Conservation (phyloP, 2,797 vertebrate species). For the Acanthurus leucopareius region DNA sequence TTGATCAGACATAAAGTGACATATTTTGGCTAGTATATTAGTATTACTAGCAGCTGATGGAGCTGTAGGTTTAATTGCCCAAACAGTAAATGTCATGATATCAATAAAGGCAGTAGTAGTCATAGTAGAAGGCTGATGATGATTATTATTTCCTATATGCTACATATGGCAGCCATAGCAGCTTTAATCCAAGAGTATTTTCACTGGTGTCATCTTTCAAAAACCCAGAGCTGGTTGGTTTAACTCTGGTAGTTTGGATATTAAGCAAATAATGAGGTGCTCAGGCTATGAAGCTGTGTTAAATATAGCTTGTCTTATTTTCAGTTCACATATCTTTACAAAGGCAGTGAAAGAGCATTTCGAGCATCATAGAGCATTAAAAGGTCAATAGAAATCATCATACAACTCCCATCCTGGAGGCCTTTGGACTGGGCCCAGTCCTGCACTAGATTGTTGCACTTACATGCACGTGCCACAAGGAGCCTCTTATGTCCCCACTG, state of each 20-base stretch:
- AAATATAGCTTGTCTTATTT: constrained; percentile 1
- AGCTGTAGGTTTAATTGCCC: not conserved
- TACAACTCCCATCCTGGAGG: not conserved
- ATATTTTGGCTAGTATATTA: not conserved
- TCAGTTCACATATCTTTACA: not conserved
- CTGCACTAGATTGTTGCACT: constrained; percentile 1
- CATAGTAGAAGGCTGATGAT: not conserved
- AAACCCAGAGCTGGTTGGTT: not conserved
- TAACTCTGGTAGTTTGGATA: not conserved
- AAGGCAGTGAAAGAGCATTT: not conserved
- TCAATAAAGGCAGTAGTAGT: not conserved
- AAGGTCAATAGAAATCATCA: not conserved
- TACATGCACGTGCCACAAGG: constrained; percentile 11
- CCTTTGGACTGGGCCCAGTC: not conserved
- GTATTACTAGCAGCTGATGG: not conserved
- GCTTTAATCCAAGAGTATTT: not conserved
- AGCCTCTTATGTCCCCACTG: not conserved
- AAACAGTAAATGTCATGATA: not conserved
- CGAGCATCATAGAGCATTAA: not conserved
- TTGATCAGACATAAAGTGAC: not conserved
- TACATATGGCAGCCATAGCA: not conserved
- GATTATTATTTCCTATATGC: not conserved
- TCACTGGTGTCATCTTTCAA: not conserved
- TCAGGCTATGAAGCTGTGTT: not conserved
- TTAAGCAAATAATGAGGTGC: not conserved